Base-by-base conservation (phyloP, 2,113 vertebrate species). In the Perca schrenkii region DNA sequence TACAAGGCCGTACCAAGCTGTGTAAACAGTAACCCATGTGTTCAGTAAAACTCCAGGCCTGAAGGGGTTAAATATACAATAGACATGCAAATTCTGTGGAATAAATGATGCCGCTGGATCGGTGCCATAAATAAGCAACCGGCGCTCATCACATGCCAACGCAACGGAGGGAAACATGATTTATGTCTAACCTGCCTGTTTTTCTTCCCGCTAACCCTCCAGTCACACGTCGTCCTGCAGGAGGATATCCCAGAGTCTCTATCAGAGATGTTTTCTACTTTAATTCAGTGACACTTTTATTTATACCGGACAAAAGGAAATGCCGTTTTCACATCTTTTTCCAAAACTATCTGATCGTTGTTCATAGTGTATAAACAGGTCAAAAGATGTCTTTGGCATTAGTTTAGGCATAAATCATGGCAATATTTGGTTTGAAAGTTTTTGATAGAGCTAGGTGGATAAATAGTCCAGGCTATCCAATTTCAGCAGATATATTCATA, bases 31-130 rank as follows among this genome's bases (percentile, higher is more conserved):
- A 22, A 56, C 40, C 52, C 1, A 17, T 21, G 52, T 69, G 66
- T 34, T 34, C 2, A 43, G 66, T 22, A 13, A 50, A 31, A 2
- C 11, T 58, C 16, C 21, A 1, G 3, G 17, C 14, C 21, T 36
- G 12, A 70, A 77, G 17, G 85, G 76, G 86, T 83, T 88, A 89
- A 89, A 89, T 70, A 82, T 60, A 86, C 76, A 92, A 90, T 71
- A 84, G 76, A 86, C n/a, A 93, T 93, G 91, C 89, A 93, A 91
- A 93, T 93, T 25, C 69, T 52, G 53, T 22, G 81, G 65, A 82
- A 8, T 78, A 87, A 77, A 91, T 50, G 53, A 91, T 40, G 74
- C 60, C 11, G 53, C 61, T 16, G 79, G 65, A 80, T 82, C 58
- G 21, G 67, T 19, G 72, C 68, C 83, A 88, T 93, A 92, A 93